phyloP scores from a whole-genome alignment of 92 coral and sea anemone genomes.

The Actinostola sp. region DNA sequence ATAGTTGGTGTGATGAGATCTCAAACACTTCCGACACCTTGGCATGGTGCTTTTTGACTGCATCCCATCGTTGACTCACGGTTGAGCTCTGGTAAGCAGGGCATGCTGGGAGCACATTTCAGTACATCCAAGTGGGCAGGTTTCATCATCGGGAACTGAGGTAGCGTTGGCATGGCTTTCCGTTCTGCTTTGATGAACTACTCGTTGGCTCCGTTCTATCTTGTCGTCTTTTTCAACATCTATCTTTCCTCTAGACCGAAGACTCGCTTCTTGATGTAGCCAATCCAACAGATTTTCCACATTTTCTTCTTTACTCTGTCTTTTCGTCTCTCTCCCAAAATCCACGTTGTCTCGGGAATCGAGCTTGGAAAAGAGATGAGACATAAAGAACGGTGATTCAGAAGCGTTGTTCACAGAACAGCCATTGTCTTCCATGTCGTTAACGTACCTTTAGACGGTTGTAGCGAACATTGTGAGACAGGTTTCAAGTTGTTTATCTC shows the following conservation, averaged over 20 bases:
- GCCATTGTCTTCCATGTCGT: slow-evolving; percentile 77
- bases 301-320: slow-evolving; percentile 54
- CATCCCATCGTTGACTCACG: no score
- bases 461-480: slow-evolving; percentile 29
- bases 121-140: no score
- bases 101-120: no score
- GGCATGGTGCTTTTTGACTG: no score
- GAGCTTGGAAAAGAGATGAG: slow-evolving; percentile 60
- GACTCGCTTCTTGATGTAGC: slow-evolving; percentile 65
- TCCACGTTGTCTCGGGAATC: slow-evolving; percentile 57
- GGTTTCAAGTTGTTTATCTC: no score
- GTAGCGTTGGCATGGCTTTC: no score
- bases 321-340: slow-evolving; percentile 66
- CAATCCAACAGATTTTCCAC: slow-evolving; percentile 59
- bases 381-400: slow-evolving; percentile 74
- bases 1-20: slow-evolving; percentile 24
- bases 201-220: slow-evolving; percentile 9
- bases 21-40: slow-evolving; percentile 13
- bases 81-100: no score
- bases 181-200: slow-evolving; percentile 28
- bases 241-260: slow-evolving; percentile 59
- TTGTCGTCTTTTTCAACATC: slow-evolving; percentile 16
- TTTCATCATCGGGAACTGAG: no score
- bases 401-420: slow-evolving; percentile 55
- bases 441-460: slow-evolving; percentile 29